A percentile compares a stretch with the other conserved stretches of the same genome.
These are phyloP conservation scores for Perodicticus potto DNA, from an alignment of 2,797 vertebrate species.

Conservation along the genomic window DNA sequence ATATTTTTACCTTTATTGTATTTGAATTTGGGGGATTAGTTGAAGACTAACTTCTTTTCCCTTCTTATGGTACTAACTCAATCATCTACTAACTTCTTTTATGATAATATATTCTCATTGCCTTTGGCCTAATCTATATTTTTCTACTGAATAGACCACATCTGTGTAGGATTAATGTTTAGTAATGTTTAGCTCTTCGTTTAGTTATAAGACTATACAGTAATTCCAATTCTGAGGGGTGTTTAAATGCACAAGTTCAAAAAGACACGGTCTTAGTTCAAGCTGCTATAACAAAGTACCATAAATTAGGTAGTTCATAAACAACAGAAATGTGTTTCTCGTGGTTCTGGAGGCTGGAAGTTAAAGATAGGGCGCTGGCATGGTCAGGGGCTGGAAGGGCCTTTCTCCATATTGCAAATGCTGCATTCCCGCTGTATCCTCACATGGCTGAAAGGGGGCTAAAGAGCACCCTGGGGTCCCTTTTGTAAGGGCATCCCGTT, in stretches of 20 bases:
- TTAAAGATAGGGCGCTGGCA: background rate
- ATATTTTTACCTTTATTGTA: slow-evolving; percentile 9
- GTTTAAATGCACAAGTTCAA: slow-evolving; percentile 12
- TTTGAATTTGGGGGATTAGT: slow-evolving; percentile 25
- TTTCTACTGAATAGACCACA: slow-evolving; percentile 34
- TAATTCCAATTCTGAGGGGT: background rate
- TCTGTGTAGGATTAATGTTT: slow-evolving; percentile 9
- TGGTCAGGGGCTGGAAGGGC: background rate
- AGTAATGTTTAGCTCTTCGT: slow-evolving; percentile 32
- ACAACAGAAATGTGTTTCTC: background rate
- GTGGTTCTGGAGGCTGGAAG: background rate
- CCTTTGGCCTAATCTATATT: slow-evolving; percentile 11
- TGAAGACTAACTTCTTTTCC: slow-evolving; percentile 18
- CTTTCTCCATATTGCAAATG: background rate
- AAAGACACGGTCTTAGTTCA: background rate
- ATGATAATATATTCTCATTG: background rate
- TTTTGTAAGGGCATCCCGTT: background rate
- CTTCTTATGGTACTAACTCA: slow-evolving; percentile 13
- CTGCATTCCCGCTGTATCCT: background rate
- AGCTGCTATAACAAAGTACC: background rate
- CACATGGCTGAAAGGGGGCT: background rate
- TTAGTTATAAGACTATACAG: background rate
- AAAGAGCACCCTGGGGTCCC: background rate
- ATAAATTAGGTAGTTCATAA: background rate
- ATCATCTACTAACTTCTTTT: background rate